These are phyloP conservation scores for Eremobia ochroleuca DNA, from an alignment of 2,888 invertebrate genomes.

Conservation along the genomic window DNA sequence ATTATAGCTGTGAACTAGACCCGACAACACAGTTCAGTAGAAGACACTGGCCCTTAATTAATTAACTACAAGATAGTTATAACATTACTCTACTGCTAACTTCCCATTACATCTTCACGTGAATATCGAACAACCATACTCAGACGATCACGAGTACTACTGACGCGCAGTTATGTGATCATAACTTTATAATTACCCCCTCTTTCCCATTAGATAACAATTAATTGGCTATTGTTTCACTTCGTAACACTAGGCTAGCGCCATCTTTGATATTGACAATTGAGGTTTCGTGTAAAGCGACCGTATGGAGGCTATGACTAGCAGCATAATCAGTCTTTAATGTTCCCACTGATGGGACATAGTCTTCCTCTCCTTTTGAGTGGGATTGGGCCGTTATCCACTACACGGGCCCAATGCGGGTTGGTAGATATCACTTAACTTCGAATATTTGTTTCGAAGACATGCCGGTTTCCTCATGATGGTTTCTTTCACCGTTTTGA, in stretches of 20 bases:
- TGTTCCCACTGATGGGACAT: too few relatives aligned
- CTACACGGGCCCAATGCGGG: too few relatives aligned
- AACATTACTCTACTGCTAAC: background rate
- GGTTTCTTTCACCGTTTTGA: too few relatives aligned
- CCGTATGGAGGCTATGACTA: background rate
- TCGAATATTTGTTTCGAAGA: too few relatives aligned
- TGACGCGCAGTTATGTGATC: constrained; percentile 14
- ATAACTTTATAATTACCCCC: constrained; percentile 20
- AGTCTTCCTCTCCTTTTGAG: too few relatives aligned
- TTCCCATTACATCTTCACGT: constrained; percentile 27
- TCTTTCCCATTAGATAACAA: constrained; percentile 38
- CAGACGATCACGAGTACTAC: constrained; percentile 11
- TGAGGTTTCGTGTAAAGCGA: background rate
- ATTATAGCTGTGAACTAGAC: constrained; percentile 20
- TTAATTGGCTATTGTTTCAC: constrained; percentile 36
- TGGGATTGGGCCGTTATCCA: too few relatives aligned
- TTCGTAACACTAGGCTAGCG: background rate
- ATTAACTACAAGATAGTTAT: constrained; percentile 13
- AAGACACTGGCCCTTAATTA: constrained; percentile 9
- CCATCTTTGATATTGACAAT: constrained; percentile 18
- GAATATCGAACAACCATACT: background rate
- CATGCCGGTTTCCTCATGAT: too few relatives aligned
- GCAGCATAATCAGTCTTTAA: too few relatives aligned
- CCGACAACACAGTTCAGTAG: background rate
- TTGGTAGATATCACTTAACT: too few relatives aligned